Conservation (phyloP, 1,140 invertebrate species). For the Drosophila azteca region DNA sequence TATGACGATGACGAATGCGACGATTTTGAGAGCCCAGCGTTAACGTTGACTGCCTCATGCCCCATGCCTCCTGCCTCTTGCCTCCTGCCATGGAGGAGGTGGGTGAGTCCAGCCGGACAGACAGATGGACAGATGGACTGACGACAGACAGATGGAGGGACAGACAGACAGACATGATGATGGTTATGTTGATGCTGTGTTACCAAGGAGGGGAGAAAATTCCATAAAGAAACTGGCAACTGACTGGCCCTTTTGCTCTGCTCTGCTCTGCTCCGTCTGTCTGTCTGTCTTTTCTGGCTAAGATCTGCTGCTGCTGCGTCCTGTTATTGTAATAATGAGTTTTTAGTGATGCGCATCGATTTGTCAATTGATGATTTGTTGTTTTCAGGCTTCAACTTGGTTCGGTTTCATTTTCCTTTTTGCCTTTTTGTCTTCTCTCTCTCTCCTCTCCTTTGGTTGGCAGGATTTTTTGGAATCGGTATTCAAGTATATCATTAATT, state of each 20-base stretch:
- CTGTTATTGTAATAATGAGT: constrained; percentile 75
- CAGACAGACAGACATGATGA: constrained; percentile 35
- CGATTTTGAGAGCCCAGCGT: constrained; percentile 60
- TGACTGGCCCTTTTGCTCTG: constrained; percentile 7
- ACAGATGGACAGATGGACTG: constrained; percentile 9
- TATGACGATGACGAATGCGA: constrained; percentile 77
- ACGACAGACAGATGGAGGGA: too few species aligned
- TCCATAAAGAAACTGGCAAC: constrained; percentile 8
- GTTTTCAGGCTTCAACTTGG: constrained; percentile 35
- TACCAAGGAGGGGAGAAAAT: constrained; percentile 13
- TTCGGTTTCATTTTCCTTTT: constrained; percentile 35
- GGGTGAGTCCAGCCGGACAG: constrained; percentile 11
- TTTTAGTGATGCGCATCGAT: constrained; percentile 76
- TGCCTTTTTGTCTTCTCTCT: constrained; percentile 17
- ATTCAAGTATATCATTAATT: constrained; percentile 59
- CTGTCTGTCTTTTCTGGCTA: neutral
- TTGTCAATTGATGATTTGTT: constrained; percentile 77
- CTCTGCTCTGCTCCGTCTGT: neutral
- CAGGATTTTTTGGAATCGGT: constrained; percentile 17
- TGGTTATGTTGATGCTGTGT: constrained; percentile 50
- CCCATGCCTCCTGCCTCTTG: constrained; percentile 26
- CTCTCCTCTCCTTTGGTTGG: constrained; percentile 9
- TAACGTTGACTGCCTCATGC: constrained; percentile 34
- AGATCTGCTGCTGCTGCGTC: constrained; percentile 40
- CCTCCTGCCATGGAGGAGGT: constrained; percentile 8